Base-by-base conservation (phyloP, 2,888 invertebrate species). In the Dromius quadrimaculatus region DNA sequence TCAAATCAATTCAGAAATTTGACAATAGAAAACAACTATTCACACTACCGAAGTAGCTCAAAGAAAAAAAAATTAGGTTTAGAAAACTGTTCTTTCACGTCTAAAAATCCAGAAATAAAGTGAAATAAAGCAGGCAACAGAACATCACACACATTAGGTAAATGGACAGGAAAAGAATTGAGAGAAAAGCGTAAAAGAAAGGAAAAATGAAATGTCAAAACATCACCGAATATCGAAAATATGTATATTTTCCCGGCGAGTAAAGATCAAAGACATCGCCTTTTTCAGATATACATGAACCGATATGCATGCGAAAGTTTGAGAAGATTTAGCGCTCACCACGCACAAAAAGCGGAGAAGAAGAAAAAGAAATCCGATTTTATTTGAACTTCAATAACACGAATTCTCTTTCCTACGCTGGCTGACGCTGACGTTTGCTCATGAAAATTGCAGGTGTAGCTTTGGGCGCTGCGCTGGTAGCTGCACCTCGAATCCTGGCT, bases 241-340 rank as follows among this genome's bases (percentile, higher is more conserved):
- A 68, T 68, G 68, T 68, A 68, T 59, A 68, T 68, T 43, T 68
- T 59, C 45, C 15, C 28, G 41, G n/a, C 17, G 32, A 57, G 32
- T 68, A 68, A 68, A 68, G 68, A 68, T 68, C 68, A 68, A 68
- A 68, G 68, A 68, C 57, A 41, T 23, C 59, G 45, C 68, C 32
- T 68, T 66, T 68, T 45, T 28, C 32, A 45, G 34, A 50, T 19
- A 68, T 59, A 43, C 59, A 23, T 43, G 59, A 59, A 45, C 59
- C 59, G 59, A 68, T 68, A 68, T 59, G 68, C 68, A 45, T 68
- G 20, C 41, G 20, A 59, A 68, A 68, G 43, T 59, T 59, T 57
- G 5, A 28, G 41, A 43, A 68, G 59, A 68, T 59, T 59, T 68
- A 43, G 45, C 68, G 20, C 34, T 36, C 28, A 13, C 38, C 28